phyloP scores from a whole-genome alignment of 2,797 vertebrate species.

The Anguilla marmorata region DNA sequence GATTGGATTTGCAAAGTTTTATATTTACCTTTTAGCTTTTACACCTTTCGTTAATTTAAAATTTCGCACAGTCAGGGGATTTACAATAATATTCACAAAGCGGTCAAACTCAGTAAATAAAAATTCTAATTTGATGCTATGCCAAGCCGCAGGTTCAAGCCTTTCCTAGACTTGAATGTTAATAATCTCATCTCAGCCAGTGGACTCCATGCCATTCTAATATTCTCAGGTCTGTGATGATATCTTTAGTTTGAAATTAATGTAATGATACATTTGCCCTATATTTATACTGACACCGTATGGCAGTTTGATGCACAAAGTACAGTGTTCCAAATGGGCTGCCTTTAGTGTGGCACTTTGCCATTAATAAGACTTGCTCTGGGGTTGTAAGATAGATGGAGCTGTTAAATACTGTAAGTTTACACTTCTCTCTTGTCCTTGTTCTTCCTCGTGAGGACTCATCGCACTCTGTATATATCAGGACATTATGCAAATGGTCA shows the following conservation, averaged over 20 bases:
- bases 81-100: conserved; percentile 7
- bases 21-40: conserved; percentile 14
- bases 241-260: not conserved
- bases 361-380: not conserved
- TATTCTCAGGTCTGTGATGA: not conserved
- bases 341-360: not conserved
- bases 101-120: not conserved
- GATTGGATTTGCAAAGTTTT: not conserved
- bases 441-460: not conserved
- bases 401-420: not conserved
- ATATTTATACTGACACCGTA: not conserved
- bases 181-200: conserved; percentile 14
- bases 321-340: not conserved
- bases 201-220: not conserved
- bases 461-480: too few species aligned
- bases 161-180: not conserved
- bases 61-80: not conserved
- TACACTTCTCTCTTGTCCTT: not conserved
- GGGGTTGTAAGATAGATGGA: not conserved
- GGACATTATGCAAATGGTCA: too few species aligned
- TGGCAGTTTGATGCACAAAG: conserved; percentile 8
- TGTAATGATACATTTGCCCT: not conserved
- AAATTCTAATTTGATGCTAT: not conserved
- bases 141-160: not conserved
- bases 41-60: not conserved